A percentile compares a stretch with the other conserved stretches of the same genome.
These are phyloP conservation scores for Limenitis arthemis DNA, from an alignment of 2,888 invertebrate genomes.

Conservation along the genomic window DNA sequence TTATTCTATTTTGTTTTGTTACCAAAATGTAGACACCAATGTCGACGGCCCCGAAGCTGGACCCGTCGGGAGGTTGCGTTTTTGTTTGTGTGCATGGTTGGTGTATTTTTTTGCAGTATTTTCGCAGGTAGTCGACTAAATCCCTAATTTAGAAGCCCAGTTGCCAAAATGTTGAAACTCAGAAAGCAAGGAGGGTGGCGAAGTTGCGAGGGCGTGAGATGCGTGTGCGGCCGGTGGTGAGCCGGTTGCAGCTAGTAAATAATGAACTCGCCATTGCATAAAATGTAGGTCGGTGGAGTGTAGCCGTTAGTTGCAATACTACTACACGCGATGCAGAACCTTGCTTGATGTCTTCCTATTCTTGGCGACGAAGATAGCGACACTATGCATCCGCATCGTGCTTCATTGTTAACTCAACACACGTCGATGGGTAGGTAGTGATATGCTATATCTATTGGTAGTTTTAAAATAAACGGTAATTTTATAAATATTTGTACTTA, in stretches of 20 bases:
- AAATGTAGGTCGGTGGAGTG: slow-evolving; percentile 70
- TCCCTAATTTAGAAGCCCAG: slow-evolving; percentile 38
- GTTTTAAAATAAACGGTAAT: neutral
- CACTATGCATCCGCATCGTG: slow-evolving; percentile 35
- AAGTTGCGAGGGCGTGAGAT: slow-evolving; percentile 41
- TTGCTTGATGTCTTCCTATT: slow-evolving; percentile 34
- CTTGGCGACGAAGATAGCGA: slow-evolving; percentile 31
- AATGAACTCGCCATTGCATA: slow-evolving; percentile 60
- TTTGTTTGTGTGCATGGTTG: slow-evolving; percentile 57
- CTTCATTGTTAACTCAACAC: slow-evolving; percentile 34
- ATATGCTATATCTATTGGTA: neutral
- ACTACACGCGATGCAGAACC: slow-evolving; percentile 54
- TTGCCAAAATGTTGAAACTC: slow-evolving; percentile 19
- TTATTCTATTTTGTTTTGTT: slow-evolving; percentile 71
- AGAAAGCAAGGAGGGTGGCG: slow-evolving; percentile 32
- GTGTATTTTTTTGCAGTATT: slow-evolving; percentile 55
- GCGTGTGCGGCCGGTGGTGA: slow-evolving; percentile 38
- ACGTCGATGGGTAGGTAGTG: slow-evolving; percentile 17
- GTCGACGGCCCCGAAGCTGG: slow-evolving; percentile 53
- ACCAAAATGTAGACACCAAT: slow-evolving; percentile 68
- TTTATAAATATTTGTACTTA: neutral
- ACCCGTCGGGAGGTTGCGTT: slow-evolving; percentile 57
- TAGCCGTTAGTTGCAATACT: slow-evolving; percentile 37
- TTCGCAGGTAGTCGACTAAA: slow-evolving; percentile 60
- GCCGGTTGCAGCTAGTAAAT: slow-evolving; percentile 42